Conservation (phyloP, 2,888 invertebrate species). For the Eupsilia transversa region DNA sequence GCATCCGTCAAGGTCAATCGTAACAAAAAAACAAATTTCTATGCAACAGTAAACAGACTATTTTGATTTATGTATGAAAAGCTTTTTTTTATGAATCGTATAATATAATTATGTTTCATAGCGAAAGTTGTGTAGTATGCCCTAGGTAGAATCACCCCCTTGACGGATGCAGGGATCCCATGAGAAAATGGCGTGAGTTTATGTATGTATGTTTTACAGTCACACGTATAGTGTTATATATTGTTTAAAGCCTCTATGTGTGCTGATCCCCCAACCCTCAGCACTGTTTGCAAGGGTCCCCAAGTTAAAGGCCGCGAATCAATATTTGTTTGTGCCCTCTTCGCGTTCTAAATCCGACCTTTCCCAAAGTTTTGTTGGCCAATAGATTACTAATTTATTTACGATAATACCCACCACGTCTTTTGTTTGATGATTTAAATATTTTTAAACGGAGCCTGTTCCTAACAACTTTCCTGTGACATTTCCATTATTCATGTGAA, state of each 20-base stretch:
- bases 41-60: too few species aligned
- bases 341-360: constrained; percentile 80
- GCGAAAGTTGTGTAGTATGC: too few species aligned
- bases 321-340: constrained; percentile 81
- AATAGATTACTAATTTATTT: constrained; percentile 71
- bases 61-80: too few species aligned
- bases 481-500: constrained; percentile 36
- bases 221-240: constrained; percentile 50
- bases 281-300: constrained; percentile 74
- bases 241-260: constrained; percentile 58
- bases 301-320: constrained; percentile 78
- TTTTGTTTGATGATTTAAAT: constrained; percentile 42
- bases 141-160: too few species aligned
- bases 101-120: too few species aligned
- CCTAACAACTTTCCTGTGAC: constrained; percentile 13
- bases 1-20: too few species aligned
- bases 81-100: too few species aligned
- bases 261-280: constrained; percentile 66
- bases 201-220: constrained; percentile 1
- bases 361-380: constrained; percentile 70
- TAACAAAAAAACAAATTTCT: too few species aligned
- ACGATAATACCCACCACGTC: constrained; percentile 51
- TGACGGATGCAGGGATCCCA: too few species aligned
- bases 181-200: not conserved
- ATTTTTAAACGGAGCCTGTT: constrained; percentile 27